Percentiles rank a stretch among this genome's conserved stretches.
These are phyloP conservation scores for Cephalopachus bancanus DNA, from an alignment of 2,797 vertebrate genomes.

Conservation along the genomic window DNA sequence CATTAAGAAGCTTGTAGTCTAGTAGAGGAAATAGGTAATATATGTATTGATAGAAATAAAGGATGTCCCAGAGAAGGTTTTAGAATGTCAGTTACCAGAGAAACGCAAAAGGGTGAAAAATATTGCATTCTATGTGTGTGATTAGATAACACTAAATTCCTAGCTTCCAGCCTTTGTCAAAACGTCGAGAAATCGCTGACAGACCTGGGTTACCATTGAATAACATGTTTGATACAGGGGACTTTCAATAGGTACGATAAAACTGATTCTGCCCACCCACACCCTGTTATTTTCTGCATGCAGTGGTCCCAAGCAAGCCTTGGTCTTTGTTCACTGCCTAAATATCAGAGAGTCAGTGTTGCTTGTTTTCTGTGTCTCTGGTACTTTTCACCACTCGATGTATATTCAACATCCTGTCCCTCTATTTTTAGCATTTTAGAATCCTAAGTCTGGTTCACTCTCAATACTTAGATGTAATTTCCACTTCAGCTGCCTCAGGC, in stretches of 20 bases:
- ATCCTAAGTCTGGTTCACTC: not conserved
- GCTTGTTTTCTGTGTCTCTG: conserved; percentile 1
- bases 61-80: not conserved
- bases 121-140: not conserved
- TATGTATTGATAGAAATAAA: not conserved
- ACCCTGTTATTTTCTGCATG: not conserved
- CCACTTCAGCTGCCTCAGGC: not conserved
- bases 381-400: not conserved
- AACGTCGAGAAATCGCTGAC: not conserved
- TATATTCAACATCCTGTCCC: not conserved
- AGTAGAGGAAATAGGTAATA: not conserved
- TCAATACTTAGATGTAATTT: not conserved
- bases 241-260: not conserved
- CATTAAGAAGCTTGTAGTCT: not conserved
- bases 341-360: not conserved
- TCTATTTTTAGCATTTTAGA: not conserved
- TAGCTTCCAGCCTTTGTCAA: not conserved
- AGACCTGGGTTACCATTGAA: not conserved
- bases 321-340: not conserved
- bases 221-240: not conserved
- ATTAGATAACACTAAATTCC: not conserved
- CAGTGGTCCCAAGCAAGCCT: not conserved
- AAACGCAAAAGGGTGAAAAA: not conserved
- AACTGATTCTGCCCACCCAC: not conserved
- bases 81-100: not conserved